Base-by-base conservation (phyloP, 2,113 vertebrate genomes). In the Oreochromis aureus region DNA sequence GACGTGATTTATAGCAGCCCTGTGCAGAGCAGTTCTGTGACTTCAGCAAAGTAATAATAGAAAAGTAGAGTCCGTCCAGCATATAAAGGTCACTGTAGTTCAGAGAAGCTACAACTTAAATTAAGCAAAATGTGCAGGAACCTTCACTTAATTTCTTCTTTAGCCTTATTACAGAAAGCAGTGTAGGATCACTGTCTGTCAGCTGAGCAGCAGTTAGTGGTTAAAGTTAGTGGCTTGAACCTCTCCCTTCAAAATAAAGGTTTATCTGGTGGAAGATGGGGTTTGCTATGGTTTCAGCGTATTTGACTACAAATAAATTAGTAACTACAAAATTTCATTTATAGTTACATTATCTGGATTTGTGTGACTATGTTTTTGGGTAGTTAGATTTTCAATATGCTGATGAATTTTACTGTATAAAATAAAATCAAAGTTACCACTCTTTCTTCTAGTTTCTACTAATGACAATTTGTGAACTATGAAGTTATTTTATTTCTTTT, bases 201-300 rank as follows among this genome's bases (percentile, higher is more conserved):
- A 87, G 0, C 1, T 3, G 1, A 1, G 1, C 54, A 39, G 69
- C 11, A 55, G 18, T 39, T 53, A 3, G 15, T 19, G 19, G 32
- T 27, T 10, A 6, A 5, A 18, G 63, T 85, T 66, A 32, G 41
- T 44, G 48, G 19, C n/a, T 56, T 76, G 3, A 9, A 24, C 59
- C 0, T 2, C 18, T 36, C 22, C 76, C 51, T 94, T 92, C 91
- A 93, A 83, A 93, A 90, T 90, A 92, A 94, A 85, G 83, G 4
- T 19, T 69, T 15, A 51, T 11, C 19, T 5, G 44, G 24, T 51
- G 24, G 6, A 19, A 76, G 1, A 51, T 51, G 24, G 15, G 15
- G 44, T 78, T 76, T 32, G 24, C 24, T 51, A 5, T 51, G 24
- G 44, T 78, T 32, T 78, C 44, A 78, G 3, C 4, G 1, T 32